phyloP scores from a whole-genome alignment of 2,113 vertebrate genomes.

The Dicerorhinus sumatrensis region DNA sequence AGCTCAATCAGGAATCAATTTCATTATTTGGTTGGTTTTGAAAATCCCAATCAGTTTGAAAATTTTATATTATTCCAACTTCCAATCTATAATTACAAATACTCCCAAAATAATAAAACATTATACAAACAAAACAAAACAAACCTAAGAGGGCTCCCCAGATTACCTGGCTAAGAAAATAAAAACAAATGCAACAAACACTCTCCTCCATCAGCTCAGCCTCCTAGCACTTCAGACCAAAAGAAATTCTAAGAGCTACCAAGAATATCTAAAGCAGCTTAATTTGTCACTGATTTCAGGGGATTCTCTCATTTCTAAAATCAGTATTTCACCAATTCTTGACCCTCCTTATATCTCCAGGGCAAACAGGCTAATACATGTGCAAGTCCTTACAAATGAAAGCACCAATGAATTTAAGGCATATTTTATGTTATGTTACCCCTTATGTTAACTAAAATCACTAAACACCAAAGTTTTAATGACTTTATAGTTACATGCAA shows the following conservation, averaged over 20 bases:
- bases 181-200: not conserved
- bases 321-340: slow-evolving; percentile 4
- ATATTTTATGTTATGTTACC: not conserved
- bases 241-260: not conserved
- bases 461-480: not conserved
- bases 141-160: not conserved
- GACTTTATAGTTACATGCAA: not conserved
- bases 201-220: not conserved
- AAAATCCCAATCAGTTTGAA: slow-evolving; percentile 21
- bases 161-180: not conserved
- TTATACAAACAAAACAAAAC: not conserved
- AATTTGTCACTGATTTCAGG: not conserved
- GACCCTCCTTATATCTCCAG: slow-evolving; percentile 1
- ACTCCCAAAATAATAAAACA: slow-evolving; percentile 25
- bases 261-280: not conserved
- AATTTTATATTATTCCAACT: slow-evolving; percentile 30
- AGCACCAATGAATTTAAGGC: slow-evolving; percentile 1
- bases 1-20: slow-evolving; percentile 24
- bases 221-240: not conserved
- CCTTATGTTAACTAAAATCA: slow-evolving; percentile 12
- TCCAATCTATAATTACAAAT: slow-evolving; percentile 51
- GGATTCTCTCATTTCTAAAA: not conserved
- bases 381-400: slow-evolving; percentile 51
- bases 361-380: not conserved
- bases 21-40: slow-evolving; percentile 24